Evolutionary conservation across 1,140 invertebrate genomes (phyloP).

Genomic region (Drosophila quadrilineata): DNA sequence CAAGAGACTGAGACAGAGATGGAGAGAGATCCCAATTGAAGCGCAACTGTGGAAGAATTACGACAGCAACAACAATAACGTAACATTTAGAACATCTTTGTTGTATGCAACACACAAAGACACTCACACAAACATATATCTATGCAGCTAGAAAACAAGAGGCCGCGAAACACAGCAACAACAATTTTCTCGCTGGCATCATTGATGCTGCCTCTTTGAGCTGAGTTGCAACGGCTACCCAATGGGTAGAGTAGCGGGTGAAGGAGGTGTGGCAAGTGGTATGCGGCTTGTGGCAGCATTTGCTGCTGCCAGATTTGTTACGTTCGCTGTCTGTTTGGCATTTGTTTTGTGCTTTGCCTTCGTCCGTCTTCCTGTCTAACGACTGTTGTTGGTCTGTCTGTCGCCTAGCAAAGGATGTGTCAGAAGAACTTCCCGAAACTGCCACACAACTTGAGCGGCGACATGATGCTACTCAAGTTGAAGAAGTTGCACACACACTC

Average conservation of each 20-base stretch:
- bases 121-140: background rate
- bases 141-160: background rate
- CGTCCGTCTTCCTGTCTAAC: slow-evolving; percentile 11
- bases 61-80: slow-evolving; percentile 46
- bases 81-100: slow-evolving; percentile 74
- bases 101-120: slow-evolving; percentile 37
- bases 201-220: too few species aligned
- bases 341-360: slow-evolving; percentile 2
- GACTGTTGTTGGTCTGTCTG: too few species aligned
- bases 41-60: slow-evolving; percentile 58
- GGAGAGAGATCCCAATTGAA: slow-evolving; percentile 69
- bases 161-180: slow-evolving; percentile 51
- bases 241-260: too few species aligned
- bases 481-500: too few species aligned
- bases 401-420: slow-evolving; percentile 42
- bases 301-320: slow-evolving; percentile 49
- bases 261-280: background rate
- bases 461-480: background rate
- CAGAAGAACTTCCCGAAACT: slow-evolving; percentile 37
- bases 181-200: slow-evolving; percentile 56
- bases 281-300: background rate
- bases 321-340: slow-evolving; percentile 30
- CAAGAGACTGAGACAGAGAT: too few species aligned
- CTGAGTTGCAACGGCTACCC: too few species aligned
- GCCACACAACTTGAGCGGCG: slow-evolving; percentile 13